Percentiles rank a stretch among this genome's conserved stretches.
Conservation (phyloP, 2,113 vertebrate genomes). For the Thalassarche chlororhynchos region DNA sequence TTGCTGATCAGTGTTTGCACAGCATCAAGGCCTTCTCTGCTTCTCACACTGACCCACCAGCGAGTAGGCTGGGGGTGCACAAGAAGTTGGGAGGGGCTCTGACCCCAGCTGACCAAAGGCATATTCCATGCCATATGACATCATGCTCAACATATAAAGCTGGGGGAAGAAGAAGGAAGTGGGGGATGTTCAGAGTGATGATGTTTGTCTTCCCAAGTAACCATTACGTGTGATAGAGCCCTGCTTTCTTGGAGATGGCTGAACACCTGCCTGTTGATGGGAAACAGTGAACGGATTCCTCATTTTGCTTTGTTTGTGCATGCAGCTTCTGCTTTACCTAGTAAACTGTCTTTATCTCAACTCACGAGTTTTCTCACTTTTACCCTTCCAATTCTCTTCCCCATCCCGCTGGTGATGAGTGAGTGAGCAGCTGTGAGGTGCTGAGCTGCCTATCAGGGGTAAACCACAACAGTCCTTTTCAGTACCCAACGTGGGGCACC, state of each 20-base stretch:
- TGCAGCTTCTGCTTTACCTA: not conserved
- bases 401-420: too few relatives aligned
- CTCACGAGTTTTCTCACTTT: not conserved
- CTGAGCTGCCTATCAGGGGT: too few relatives aligned
- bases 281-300: not conserved
- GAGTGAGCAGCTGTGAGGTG: not conserved
- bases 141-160: not conserved
- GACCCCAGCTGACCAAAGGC: not conserved
- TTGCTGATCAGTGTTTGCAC: not conserved
- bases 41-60: not conserved
- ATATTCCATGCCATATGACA: not conserved
- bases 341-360: not conserved
- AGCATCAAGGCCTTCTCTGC: not conserved
- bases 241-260: not conserved
- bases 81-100: not conserved
- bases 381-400: not conserved
- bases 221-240: not conserved
- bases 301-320: not conserved
- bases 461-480: not conserved
- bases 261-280: not conserved
- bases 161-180: not conserved
- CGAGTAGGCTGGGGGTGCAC: not conserved
- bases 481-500: not conserved
- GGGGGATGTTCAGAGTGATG: fast-evolving
- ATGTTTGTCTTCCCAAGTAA: not conserved